Evolutionary conservation across 2,113 vertebrate genomes (phyloP).

Genomic region (Dicerorhinus sumatrensis): DNA sequence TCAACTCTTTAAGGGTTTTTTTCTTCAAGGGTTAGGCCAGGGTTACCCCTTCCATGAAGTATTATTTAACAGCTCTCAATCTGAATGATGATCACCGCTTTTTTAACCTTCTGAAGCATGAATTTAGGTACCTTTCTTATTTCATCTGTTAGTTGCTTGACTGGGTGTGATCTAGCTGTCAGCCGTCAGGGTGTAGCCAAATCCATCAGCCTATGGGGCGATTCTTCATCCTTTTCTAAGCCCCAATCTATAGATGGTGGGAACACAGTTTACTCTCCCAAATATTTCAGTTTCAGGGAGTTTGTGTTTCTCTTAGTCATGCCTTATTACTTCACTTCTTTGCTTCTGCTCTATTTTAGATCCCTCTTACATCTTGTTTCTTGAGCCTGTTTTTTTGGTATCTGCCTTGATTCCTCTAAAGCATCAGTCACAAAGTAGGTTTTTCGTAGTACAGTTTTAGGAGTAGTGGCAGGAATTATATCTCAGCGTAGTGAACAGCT

Average conservation of each 20-base stretch:
- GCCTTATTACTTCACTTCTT: constrained; percentile 3
- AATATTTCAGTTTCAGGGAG: constrained; percentile 24
- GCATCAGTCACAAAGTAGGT: not conserved
- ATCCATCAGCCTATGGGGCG: not conserved
- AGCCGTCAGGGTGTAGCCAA: not conserved
- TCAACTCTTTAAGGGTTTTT: not conserved
- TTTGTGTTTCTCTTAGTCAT: not conserved
- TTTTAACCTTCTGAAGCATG: not conserved
- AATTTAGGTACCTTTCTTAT: not conserved
- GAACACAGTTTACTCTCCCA: not conserved
- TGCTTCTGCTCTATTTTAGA: constrained; percentile 47
- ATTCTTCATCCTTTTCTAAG: constrained; percentile 4
- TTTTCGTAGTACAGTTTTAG: constrained; percentile 33
- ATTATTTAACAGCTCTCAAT: not conserved
- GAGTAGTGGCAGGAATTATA: not conserved
- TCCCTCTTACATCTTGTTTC: not conserved
- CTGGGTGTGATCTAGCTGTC: not conserved
- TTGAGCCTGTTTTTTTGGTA: constrained; percentile 45
- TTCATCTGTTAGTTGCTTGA: not conserved
- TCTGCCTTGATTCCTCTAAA: constrained; percentile 42
- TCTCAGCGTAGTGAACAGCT: not conserved
- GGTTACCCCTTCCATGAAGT: not conserved
- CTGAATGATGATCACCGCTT: not conserved
- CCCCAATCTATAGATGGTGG: not conserved
- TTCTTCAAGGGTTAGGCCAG: not conserved